Base-by-base conservation (phyloP, 1,140 invertebrate species). In the Agraylea sexmaculata region DNA sequence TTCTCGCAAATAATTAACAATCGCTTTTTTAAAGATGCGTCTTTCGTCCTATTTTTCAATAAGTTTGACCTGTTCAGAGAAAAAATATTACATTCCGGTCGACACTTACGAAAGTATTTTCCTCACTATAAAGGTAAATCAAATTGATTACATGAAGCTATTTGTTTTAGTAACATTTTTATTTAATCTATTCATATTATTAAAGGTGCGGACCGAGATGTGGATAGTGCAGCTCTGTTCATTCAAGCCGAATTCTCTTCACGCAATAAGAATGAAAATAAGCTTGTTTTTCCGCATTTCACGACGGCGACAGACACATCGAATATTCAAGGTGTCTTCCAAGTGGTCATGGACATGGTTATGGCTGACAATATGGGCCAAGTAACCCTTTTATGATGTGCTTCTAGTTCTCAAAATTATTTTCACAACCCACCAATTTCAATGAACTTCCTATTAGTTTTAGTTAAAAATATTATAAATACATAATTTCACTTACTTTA, bases 61-160 rank as follows among this genome's bases (percentile, higher is more conserved):
- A 82, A 82, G 51, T 75, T 77, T 51, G 79, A 82, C 59, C 61
- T 78, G 13, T 69, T 82, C 42, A 59, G 73, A 45, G 75, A 80
- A 47, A 78, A 78, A 59, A 74, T 78, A 42, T 57, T 74, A 13
- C 69, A 74, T 53, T 77, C 75, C 17, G 68, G 71, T 25, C 52
- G 75, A 21, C 75, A 77, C 55, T 54, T 78, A 11, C 52, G 70
- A 42, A 55, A 67, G 30, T 77, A 75, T 54, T 74, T 75, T 52
- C 59, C 69, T 6, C 71, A 75, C 53, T 78, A 70, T 52, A 67
- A 63, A 62, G 68, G 67, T 68, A 54, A 53, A 40, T 15, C 30
- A 16, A 18, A 17, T 30, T 8, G 7, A 32, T 8, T 32, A 11
- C 13, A 32, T 12, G 30, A n/a, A n/a, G n/a, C n/a, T n/a, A n/a